Percentiles rank a stretch among this genome's conserved stretches.
Evolutionary conservation across 2,113 vertebrate genomes (phyloP).

Genomic region (Sylvilagus bachmani): DNA sequence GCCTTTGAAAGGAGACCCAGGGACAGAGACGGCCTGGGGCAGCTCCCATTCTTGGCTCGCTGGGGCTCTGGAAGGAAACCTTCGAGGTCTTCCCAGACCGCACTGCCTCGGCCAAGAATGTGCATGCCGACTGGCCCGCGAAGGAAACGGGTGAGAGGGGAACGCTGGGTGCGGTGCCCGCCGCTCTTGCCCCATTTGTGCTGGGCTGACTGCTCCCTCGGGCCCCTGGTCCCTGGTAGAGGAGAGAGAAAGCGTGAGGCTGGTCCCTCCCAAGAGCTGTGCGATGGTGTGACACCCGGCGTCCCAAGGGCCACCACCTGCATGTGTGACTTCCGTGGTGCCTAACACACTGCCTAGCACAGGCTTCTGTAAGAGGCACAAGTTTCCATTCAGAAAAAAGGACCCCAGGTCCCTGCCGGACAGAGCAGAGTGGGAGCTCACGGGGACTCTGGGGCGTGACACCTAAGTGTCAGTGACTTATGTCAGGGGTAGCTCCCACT

Average conservation of each 20-base stretch:
- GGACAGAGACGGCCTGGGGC: conserved; percentile 66
- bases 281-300: accelerated
- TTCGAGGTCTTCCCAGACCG: conserved; percentile 48
- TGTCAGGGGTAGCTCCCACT: background rate
- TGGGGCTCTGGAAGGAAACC: conserved; percentile 59
- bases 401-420: background rate
- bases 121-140: background rate
- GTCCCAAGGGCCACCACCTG: background rate
- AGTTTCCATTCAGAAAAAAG: background rate
- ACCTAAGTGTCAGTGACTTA: accelerated
- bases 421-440: background rate
- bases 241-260: background rate
- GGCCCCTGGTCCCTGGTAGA: background rate
- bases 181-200: background rate
- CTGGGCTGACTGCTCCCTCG: background rate
- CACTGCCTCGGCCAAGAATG: conserved; percentile 56
- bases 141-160: background rate
- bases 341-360: background rate
- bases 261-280: background rate
- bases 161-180: background rate
- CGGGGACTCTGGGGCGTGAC: background rate
- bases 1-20: conserved; percentile 63
- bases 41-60: conserved; percentile 67
- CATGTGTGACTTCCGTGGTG: background rate
- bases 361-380: background rate